Evolutionary conservation across 2,888 invertebrate species (phyloP), one percentile per base, ranked within the genome.

Genomic region (Lasioglossum zephyrum): DNA sequence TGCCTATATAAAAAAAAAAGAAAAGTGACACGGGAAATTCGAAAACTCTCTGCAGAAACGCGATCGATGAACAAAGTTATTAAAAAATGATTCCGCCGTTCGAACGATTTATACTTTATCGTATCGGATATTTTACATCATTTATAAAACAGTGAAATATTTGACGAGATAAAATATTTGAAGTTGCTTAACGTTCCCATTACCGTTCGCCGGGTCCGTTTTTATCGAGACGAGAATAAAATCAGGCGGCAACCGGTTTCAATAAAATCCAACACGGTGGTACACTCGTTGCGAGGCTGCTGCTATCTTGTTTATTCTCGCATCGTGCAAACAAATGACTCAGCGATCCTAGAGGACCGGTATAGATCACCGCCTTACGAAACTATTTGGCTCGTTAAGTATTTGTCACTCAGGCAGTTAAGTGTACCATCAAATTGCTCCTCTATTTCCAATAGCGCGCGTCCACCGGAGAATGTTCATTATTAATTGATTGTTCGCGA

Each of bases 331-430:
- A 82, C 74, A 72, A 70, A 47, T 70, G 84, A 80, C 73, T 84
- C 83, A 77, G 70, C 80, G 77, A 81, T 73, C 44, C 57, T 44
- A 77, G 77, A 57, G 41, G 47, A 49, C 6, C 53, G 53, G 78
- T 77, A 72, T 74, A 47, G 73, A 53, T 84, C 60, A 26, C 57
- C n/a, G 22, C 47, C 60, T 86, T 84, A 57, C 80, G 77, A 81
- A 86, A 84, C 76, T 31, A 73, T 76, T 84, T 84, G 84, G 76
- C 79, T 79, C 79, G 76, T 77, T 74, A 73, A 73, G 31, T 73
- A 80, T 74, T 74, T 53, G 77, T 80, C 77, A 80, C 73, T 70
- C 36, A 36, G 39, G 39, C 53, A 36, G 49, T 77, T 73, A 63
- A 53, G 53, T 72, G 5, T n/a, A 47, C 60, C 44, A 77, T 82